Conservation (phyloP, 2,888 invertebrate genomes). For the Eustalomyia histrio region DNA sequence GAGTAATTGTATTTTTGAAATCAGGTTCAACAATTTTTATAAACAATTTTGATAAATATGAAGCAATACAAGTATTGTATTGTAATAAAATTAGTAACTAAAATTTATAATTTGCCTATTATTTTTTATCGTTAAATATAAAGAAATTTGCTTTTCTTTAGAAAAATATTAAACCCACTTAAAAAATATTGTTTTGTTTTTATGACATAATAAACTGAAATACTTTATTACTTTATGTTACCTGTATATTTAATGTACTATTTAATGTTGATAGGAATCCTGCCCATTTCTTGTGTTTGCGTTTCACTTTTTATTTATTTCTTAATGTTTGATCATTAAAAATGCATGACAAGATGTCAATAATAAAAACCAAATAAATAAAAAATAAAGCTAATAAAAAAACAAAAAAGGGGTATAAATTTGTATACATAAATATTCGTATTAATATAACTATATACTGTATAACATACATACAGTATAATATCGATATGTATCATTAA, state of each 20-base stretch:
- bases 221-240: conserved; percentile 53
- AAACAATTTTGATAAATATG: background rate
- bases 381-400: conserved; percentile 28
- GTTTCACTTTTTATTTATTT: background rate
- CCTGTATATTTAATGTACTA: conserved; percentile 14
- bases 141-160: background rate
- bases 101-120: background rate
- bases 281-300: background rate
- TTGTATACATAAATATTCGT: conserved; percentile 4
- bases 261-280: background rate
- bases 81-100: too few relatives aligned
- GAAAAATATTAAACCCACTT: conserved; percentile 9
- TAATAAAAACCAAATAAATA: conserved; percentile 43
- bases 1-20: conserved; percentile 2
- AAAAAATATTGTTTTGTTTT: conserved; percentile 36
- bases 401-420: conserved; percentile 39
- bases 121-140: background rate
- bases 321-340: conserved; percentile 24
- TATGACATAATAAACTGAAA: conserved; percentile 48
- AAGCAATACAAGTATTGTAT: background rate
- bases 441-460: too few relatives aligned
- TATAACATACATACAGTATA: too few relatives aligned
- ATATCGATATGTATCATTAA: conserved; percentile 12
- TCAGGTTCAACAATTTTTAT: background rate
- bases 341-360: conserved; percentile 42